Evolutionary conservation across 2,113 vertebrate genomes (phyloP), one percentile per base, ranked within the genome.

Genomic region (Microtus oregoni): DNA sequence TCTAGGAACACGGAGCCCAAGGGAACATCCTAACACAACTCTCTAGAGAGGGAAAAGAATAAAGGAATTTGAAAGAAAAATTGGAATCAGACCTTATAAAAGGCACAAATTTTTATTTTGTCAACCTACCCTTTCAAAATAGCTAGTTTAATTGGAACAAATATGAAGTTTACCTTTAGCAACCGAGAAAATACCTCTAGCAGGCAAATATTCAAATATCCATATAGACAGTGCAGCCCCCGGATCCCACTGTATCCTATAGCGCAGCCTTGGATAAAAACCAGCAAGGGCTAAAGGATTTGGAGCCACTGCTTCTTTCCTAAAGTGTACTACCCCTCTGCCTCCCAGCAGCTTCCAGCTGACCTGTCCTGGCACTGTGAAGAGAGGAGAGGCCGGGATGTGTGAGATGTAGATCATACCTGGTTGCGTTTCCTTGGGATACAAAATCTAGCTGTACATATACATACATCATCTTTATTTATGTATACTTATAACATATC

Each of bases 211-310:
- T 0, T 26, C 86, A 76, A 44, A n/a, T 44, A 79, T n/a, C 24
- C 22, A 26, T 22, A 78, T 1, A 76, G 68, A 47, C 77, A 32
- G 35, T 20, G 38, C 35, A 47, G 22, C 5, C 61, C 55, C 12
- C 24, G 5, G 20, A 13, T 5, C 10, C 8, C 10, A 0, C 14
- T 2, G 7, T 8, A 15, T 17, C 70, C 55, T 38, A 19, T 5
- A 58, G 32, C 11, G 38, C 5, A 63, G 14, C 0, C 17, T 85
- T 55, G 32, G 6, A 5, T 38, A 13, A 83, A 9, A 15, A 30
- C 24, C 9, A 41, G 35, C 52, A 77, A 5, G 32, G 26, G 22
- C 19, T 8, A 9, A 10, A 26, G 61, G 22, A 30, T 26, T 61
- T 14, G 41, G 82, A 58, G 26, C 13, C 47, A 5, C 12, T 76